A percentile compares a stretch with the other conserved stretches of the same genome.
Evolutionary conservation across 2,888 invertebrate species (phyloP).

Genomic region (Xestia c-nigrum): DNA sequence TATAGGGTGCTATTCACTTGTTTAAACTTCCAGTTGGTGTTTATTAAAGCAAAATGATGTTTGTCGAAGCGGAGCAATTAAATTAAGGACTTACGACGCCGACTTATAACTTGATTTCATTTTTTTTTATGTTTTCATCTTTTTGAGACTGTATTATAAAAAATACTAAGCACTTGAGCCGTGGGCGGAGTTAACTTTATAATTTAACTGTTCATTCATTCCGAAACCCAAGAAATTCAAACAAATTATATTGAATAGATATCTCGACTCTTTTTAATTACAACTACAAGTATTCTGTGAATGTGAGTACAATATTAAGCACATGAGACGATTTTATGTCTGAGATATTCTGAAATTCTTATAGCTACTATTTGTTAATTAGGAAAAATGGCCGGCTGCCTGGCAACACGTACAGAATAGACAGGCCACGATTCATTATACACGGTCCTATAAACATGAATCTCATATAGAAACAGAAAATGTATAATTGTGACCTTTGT

Average conservation of each 20-base stretch:
- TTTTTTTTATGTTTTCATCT: constrained; percentile 5
- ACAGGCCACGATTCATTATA: not conserved
- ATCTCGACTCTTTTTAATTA: not conserved
- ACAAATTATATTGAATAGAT: not conserved
- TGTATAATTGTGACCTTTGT: not conserved
- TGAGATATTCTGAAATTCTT: constrained; percentile 3
- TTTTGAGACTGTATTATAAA: constrained; percentile 2
- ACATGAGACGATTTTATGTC: not conserved
- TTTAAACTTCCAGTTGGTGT: constrained; percentile 25
- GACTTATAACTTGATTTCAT: constrained; percentile 12
- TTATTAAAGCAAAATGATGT: constrained; percentile 30
- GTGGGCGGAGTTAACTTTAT: constrained; percentile 6
- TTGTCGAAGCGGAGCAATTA: constrained; percentile 45
- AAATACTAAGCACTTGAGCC: constrained; percentile 1
- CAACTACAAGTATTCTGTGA: not conserved
- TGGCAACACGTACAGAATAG: not conserved
- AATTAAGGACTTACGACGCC: constrained; percentile 23
- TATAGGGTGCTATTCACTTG: constrained; percentile 23
- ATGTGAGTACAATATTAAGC: not conserved
- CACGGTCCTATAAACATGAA: not conserved
- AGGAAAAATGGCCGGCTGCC: not conserved
- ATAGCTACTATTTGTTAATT: not conserved
- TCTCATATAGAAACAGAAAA: not conserved
- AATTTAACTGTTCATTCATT: not conserved
- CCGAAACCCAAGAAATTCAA: not conserved